Evolutionary conservation across 2,888 invertebrate genomes (phyloP), one percentile per base, ranked within the genome.

Genomic region (Argyresthia albistria): DNA sequence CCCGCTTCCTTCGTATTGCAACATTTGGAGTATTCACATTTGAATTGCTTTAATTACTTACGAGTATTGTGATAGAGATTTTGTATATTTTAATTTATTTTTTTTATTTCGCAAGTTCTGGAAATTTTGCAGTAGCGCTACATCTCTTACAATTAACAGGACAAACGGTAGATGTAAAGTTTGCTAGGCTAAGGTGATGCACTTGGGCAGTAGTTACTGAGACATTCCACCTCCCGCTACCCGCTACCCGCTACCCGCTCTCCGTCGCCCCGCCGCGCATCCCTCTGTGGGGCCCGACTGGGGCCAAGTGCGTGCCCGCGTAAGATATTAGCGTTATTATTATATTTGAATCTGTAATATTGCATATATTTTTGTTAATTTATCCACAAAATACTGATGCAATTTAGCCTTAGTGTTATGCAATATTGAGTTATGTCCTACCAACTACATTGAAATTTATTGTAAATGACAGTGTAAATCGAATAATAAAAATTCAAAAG

Each of bases 391-490:
- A 83, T 86, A 86, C 86, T 84, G 82, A 84, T 83, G 86, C 86
- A 81, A 79, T 78, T 51, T 86, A 87, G 86, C 86, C 83, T 86
- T 87, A 87, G 87, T 83, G 83, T 86, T 84, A 86, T 84, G 87
- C 87, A 86, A 86, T 86, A 86, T 87, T 86, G 82, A 73, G 84
- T 86, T 82, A 83, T 87, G 83, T 82, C 84, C 83, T 84, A 83
- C 84, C 80, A 86, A 80, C 82, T 84, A 84, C 87, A 83, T 86
- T 82, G 77, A 86, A 87, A 86, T 84, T 86, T 86, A 86, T 84
- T 87, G 86, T 86, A 87, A 87, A 87, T 87, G 87, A 87, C 86
- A 84, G 86, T 87, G 86, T 87, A 87, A 87, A 86, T 87, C 87
- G 84, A 86, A 87, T 86, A 86, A 86, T 86, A 86, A 87, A 84